These are phyloP conservation scores for Halcyon senegalensis DNA, from an alignment of 2,113 vertebrate species.

Conservation along the genomic window DNA sequence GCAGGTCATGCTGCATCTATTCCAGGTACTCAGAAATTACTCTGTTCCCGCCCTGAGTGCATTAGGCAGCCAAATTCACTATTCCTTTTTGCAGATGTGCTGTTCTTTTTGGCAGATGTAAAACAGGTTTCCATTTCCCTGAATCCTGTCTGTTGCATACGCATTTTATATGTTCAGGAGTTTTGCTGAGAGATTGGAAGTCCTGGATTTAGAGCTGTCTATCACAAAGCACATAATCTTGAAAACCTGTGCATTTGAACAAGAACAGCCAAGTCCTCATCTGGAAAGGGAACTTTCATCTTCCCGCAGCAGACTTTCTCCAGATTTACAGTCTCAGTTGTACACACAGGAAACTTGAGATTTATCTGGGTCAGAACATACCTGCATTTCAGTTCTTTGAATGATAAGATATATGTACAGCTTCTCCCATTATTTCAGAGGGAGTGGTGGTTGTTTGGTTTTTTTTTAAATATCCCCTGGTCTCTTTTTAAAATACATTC, in stretches of 20 bases:
- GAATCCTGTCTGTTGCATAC: not conserved
- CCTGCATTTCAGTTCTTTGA: not conserved
- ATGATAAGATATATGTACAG: not conserved
- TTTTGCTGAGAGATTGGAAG: not conserved
- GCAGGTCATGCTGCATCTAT: not conserved
- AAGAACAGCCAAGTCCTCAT: not conserved
- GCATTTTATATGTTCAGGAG: not conserved
- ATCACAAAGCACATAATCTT: not conserved
- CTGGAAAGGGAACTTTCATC: not conserved
- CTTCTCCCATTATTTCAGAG: not conserved
- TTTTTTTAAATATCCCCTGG: not conserved
- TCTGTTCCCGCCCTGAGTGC: not conserved
- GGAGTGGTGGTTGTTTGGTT: not conserved
- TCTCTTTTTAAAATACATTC: not conserved
- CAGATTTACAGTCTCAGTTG: not conserved
- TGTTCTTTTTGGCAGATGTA: not conserved
- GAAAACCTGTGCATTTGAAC: not conserved
- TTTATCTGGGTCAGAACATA: not conserved
- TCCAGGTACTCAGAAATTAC: not conserved
- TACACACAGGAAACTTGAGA: not conserved
- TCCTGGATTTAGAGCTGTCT: not conserved
- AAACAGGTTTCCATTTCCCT: not conserved
- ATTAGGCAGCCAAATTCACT: not conserved
- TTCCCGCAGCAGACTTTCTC: not conserved
- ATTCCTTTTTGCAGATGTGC: not conserved